These are phyloP conservation scores for Sinella curviseta DNA, from an alignment of 1,140 invertebrate genomes.

Conservation along the genomic window DNA sequence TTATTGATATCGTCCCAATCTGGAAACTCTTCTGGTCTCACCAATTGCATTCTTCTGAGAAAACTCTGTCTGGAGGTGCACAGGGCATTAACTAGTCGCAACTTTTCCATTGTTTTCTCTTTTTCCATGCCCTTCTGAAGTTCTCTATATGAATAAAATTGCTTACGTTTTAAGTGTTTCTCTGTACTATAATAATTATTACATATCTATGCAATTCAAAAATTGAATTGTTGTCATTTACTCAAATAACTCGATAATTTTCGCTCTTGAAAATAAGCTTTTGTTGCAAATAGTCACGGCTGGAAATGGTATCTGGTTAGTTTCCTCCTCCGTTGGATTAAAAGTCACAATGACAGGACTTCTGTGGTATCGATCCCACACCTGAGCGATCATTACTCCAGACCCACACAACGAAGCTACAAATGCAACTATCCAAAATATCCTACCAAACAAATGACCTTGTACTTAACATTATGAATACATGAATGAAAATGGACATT, in stretches of 20 bases:
- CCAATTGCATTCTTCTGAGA: background rate
- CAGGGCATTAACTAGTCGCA: background rate
- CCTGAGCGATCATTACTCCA: background rate
- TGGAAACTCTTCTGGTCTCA: background rate
- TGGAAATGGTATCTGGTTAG: background rate
- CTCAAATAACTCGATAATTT: background rate
- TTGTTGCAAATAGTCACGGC: slow-evolving; percentile 23
- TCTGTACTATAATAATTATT: no score
- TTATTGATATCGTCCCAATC: background rate
- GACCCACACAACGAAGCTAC: background rate
- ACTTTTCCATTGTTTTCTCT: background rate
- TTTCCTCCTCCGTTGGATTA: slow-evolving; percentile 14
- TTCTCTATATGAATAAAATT: no score
- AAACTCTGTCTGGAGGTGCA: slow-evolving; percentile 5
- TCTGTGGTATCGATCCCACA: background rate
- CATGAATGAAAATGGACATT: background rate
- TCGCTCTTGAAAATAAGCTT: background rate
- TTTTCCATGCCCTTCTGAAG: background rate
- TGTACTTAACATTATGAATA: background rate
- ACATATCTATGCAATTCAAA: no score
- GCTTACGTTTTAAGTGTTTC: no score
- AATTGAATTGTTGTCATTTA: background rate
- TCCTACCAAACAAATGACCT: no score
- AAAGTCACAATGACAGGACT: slow-evolving; percentile 22
- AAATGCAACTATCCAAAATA: background rate